Percentiles rank a stretch among this genome's conserved stretches.
Evolutionary conservation across 2,113 vertebrate species (phyloP).

Genomic region (Grus americana): DNA sequence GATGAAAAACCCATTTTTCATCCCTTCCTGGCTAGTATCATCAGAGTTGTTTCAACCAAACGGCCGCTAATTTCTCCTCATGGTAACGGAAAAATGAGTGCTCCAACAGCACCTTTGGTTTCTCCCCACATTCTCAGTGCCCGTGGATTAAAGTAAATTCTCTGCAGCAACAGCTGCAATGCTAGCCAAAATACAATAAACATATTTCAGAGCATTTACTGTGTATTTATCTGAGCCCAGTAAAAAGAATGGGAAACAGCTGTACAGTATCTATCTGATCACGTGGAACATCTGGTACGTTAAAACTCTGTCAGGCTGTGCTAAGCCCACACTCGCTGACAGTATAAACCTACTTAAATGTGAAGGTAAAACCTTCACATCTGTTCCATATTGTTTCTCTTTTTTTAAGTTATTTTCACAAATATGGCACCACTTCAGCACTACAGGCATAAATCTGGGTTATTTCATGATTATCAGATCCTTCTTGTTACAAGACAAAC

Average conservation of each 20-base stretch:
- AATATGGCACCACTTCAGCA: conserved; percentile 42
- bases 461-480: conserved; percentile 43
- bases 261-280: conserved; percentile 62
- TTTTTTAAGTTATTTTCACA: conserved; percentile 40
- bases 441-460: conserved; percentile 30
- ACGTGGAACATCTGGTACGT: conserved; percentile 55
- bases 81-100: background rate
- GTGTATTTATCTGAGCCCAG: conserved; percentile 39
- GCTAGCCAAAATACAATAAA: conserved; percentile 25
- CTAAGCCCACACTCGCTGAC: conserved; percentile 64
- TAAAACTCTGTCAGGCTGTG: conserved; percentile 44
- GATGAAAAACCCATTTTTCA: background rate
- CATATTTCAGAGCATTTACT: conserved; percentile 40
- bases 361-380: conserved; percentile 65
- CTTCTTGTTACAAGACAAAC: conserved; percentile 48
- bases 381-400: conserved; percentile 38
- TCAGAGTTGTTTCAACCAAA: background rate
- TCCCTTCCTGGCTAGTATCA: background rate
- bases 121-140: background rate
- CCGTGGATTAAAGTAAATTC: background rate
- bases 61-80: background rate
- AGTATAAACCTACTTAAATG: conserved; percentile 61
- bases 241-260: conserved; percentile 67
- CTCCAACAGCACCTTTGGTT: background rate
- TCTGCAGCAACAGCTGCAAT: background rate